These are phyloP conservation scores for Trichogramma evanescens DNA, from an alignment of 2,888 invertebrate genomes.

Conservation along the genomic window DNA sequence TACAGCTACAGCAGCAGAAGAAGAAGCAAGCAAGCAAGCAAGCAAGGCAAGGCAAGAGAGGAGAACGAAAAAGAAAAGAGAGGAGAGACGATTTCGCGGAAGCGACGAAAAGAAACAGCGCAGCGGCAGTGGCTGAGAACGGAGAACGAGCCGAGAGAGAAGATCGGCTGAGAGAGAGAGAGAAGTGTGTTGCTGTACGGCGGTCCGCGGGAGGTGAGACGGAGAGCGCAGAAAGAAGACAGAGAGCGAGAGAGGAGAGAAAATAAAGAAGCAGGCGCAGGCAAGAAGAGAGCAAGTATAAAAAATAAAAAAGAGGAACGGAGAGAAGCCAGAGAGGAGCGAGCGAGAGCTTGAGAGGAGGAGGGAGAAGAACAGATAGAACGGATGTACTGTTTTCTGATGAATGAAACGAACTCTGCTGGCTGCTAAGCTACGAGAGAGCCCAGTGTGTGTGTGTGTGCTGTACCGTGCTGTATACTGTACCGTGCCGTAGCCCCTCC, in stretches of 20 bases:
- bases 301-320: constrained; percentile 9
- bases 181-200: too few relatives aligned
- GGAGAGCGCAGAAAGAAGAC: constrained; percentile 2
- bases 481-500: too few relatives aligned
- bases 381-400: constrained; percentile 19
- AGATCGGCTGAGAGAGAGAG: too few relatives aligned
- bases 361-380: constrained; percentile 13
- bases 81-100: constrained; percentile 2
- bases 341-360: constrained; percentile 2
- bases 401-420: constrained; percentile 17
- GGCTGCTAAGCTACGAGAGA: constrained; percentile 2
- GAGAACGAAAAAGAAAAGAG: neutral
- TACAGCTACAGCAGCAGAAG: constrained; percentile 8
- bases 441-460: too few relatives aligned
- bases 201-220: too few relatives aligned
- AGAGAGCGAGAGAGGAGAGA: neutral
- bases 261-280: constrained; percentile 1
- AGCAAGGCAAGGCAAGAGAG: constrained; percentile 2
- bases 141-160: neutral
- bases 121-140: neutral
- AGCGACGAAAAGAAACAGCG: neutral
- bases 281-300: neutral
- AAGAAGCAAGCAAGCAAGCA: neutral
- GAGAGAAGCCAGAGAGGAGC: constrained; percentile 2
- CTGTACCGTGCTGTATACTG: too few relatives aligned